Evolutionary conservation across 2,888 invertebrate species (phyloP).

Genomic region (Leucophora obtusa): DNA sequence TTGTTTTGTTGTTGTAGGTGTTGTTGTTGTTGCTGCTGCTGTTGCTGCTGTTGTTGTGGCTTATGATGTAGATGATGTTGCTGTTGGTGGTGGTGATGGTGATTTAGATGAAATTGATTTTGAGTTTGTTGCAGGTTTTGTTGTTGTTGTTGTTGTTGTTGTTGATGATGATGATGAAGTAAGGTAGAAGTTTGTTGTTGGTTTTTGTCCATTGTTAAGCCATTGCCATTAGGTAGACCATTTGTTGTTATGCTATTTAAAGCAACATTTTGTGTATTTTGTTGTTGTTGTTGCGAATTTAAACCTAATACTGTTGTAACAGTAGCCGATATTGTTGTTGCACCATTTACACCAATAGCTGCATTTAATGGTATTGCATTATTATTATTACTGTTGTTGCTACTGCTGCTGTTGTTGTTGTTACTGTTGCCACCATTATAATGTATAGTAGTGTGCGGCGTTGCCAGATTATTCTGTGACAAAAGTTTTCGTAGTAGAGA

Average conservation of each 20-base stretch:
- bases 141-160: too few species aligned
- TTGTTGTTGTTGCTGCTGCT: conserved; percentile 64
- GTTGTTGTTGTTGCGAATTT: conserved; percentile 45
- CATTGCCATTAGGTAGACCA: conserved; percentile 45
- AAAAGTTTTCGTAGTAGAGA: conserved; percentile 61
- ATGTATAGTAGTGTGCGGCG: conserved; percentile 65
- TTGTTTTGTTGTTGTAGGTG: conserved; percentile 65
- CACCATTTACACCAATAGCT: conserved; percentile 31
- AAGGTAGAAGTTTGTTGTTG: conserved; percentile 53
- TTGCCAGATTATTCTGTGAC: conserved; percentile 68
- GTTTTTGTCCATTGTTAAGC: conserved; percentile 29
- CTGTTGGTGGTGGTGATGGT: conserved; percentile 62
- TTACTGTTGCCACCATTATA: conserved; percentile 62
- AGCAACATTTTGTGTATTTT: conserved; percentile 41
- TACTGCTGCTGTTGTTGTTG: conserved; percentile 52
- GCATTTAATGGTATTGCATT: conserved; percentile 64
- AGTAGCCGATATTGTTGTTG: conserved; percentile 44
- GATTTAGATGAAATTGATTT: conserved; percentile 71
- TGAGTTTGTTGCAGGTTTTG: conserved; percentile 67
- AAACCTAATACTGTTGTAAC: conserved; percentile 58
- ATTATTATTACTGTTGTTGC: conserved; percentile 64
- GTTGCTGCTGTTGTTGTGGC: conserved; percentile 27
- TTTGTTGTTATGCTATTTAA: conserved; percentile 60
- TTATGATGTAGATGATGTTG: conserved; percentile 66
- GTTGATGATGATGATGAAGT: conserved; percentile 60